These are phyloP conservation scores for Paramuricea clavata DNA, from an alignment of 92 coral and sea anemone genomes.

Conservation along the genomic window DNA sequence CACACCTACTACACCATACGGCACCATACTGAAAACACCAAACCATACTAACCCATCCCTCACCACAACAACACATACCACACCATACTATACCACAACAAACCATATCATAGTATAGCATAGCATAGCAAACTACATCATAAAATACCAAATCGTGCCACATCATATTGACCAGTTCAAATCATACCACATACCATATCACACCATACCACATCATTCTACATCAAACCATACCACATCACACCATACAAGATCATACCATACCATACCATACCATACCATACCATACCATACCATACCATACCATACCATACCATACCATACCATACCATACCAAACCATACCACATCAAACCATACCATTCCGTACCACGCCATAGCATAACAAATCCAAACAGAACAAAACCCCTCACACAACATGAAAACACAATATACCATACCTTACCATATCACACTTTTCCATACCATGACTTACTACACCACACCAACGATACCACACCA, in stretches of 20 bases:
- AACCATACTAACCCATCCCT: neutral
- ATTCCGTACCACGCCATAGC: neutral
- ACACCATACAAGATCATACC: neutral
- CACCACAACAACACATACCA: neutral
- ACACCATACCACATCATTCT: neutral
- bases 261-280: neutral
- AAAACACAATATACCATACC: neutral
- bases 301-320: conserved; percentile 1
- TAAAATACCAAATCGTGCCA: neutral
- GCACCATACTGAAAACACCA: too few species aligned
- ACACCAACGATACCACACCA: neutral
- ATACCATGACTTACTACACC: neutral
- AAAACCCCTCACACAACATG: too few species aligned
- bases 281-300: neutral
- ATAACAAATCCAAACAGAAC: neutral
- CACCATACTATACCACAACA: neutral
- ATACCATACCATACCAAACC: neutral
- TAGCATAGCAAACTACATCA: neutral
- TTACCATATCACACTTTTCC: neutral
- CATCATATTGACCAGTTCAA: neutral
- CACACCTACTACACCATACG: too few species aligned
- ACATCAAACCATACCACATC: neutral
- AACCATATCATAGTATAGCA: neutral
- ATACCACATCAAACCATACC: neutral
- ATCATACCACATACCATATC: neutral